A percentile compares a stretch with the other conserved stretches of the same genome.
Evolutionary conservation across 2,888 invertebrate genomes (phyloP).

Genomic region (Notodonta dromedarius): DNA sequence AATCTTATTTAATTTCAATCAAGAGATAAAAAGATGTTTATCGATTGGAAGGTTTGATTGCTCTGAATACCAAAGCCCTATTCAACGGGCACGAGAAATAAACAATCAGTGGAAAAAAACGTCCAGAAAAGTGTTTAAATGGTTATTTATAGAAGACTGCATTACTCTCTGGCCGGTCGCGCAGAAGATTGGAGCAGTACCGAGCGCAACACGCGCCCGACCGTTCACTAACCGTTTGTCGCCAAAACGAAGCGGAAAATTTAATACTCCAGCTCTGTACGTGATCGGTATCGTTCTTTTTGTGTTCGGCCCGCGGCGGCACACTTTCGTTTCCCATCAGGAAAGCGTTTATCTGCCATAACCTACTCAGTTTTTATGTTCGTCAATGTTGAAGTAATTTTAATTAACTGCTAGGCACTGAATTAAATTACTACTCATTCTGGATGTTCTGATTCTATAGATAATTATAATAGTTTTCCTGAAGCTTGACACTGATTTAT

Average conservation of each 20-base stretch:
- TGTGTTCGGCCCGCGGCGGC: constrained; percentile 59
- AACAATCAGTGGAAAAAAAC: constrained; percentile 14
- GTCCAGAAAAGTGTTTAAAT: constrained; percentile 20
- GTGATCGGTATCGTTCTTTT: constrained; percentile 74
- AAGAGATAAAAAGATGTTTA: constrained; percentile 5
- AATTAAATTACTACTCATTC: constrained; percentile 47
- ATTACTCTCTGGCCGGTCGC: constrained; percentile 21
- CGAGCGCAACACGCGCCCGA: constrained; percentile 46
- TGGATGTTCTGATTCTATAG: constrained; percentile 35
- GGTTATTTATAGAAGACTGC: constrained; percentile 19
- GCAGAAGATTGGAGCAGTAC: constrained; percentile 36
- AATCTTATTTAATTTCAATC: constrained; percentile 4
- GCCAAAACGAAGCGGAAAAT: constrained; percentile 78
- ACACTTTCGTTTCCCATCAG: constrained; percentile 71
- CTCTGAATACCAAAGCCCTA: constrained; percentile 9
- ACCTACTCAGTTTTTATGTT: constrained; percentile 49
- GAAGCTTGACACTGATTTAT: constrained; percentile 47
- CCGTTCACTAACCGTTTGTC: constrained; percentile 73
- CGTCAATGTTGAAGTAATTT: constrained; percentile 50
- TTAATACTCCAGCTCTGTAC: constrained; percentile 75
- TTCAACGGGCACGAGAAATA: constrained; percentile 19
- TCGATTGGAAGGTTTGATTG: constrained; percentile 10
- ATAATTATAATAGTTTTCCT: constrained; percentile 35
- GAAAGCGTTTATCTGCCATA: constrained; percentile 46
- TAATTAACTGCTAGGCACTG: constrained; percentile 57